Evolutionary conservation across 2,888 invertebrate species (phyloP).

Genomic region (Apodemia zela): DNA sequence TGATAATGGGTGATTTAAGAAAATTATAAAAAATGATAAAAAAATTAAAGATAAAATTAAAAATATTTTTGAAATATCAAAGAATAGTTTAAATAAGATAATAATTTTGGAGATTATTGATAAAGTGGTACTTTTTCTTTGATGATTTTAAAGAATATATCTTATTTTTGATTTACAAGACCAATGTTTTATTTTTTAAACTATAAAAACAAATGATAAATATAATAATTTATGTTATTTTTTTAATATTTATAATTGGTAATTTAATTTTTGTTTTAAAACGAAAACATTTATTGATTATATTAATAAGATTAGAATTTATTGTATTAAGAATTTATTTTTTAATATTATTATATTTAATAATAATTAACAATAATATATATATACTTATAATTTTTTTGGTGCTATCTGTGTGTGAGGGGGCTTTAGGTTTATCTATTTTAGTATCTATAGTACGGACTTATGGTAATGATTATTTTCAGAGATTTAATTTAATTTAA

Average conservation of each 20-base stretch:
- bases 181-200: constrained; percentile 64
- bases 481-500: constrained; percentile 72
- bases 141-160: constrained; percentile 79
- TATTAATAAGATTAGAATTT: constrained; percentile 49
- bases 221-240: constrained; percentile 34
- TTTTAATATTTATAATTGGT: constrained; percentile 12
- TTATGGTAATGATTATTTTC: constrained; percentile 77
- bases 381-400: constrained; percentile 61
- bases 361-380: constrained; percentile 61
- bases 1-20: constrained; percentile 69
- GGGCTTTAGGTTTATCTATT: constrained; percentile 81
- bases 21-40: constrained; percentile 47
- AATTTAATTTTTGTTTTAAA: constrained; percentile 40
- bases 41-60: constrained; percentile 57
- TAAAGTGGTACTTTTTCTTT: constrained; percentile 77
- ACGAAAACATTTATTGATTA: constrained; percentile 80
- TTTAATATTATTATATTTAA: constrained; percentile 66
- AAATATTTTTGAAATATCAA: constrained; percentile 65
- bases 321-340: constrained; percentile 79
- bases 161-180: not conserved
- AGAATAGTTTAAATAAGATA: constrained; percentile 84
- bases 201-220: constrained; percentile 82
- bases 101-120: constrained; percentile 86
- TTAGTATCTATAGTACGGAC: constrained; percentile 72
- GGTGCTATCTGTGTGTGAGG: constrained; percentile 82